Conservation (phyloP, 2,113 vertebrate species). For the Protobothrops mucrosquamatus region DNA sequence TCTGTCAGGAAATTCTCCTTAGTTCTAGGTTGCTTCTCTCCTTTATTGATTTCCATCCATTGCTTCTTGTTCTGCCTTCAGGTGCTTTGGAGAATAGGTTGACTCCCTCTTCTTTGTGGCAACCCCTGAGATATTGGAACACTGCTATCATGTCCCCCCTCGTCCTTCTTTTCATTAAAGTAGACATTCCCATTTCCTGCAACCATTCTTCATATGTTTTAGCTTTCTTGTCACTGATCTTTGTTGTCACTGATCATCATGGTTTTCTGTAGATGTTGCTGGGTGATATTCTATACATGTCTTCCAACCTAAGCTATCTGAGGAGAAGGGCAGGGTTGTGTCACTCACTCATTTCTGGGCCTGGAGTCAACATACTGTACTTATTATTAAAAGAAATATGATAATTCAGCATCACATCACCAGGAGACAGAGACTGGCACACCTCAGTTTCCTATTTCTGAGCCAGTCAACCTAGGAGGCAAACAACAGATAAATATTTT, state of each 20-base stretch:
- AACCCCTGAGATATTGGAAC: no score
- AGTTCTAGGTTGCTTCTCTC: no score
- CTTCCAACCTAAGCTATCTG: not conserved
- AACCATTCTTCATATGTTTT: no score
- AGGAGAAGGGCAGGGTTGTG: not conserved
- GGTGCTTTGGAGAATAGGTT: no score
- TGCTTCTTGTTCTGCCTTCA: no score
- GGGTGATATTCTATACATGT: not conserved
- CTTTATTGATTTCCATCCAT: no score
- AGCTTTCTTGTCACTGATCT: no score
- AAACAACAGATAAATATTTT: not conserved
- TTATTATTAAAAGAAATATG: not conserved
- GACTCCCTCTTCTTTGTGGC: no score
- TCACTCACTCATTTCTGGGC: not conserved
- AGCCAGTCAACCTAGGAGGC: not conserved
- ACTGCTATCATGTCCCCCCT: no score
- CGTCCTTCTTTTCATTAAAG: no score
- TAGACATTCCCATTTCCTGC: no score
- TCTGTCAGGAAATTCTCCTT: no score
- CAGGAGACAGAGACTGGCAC: not conserved
- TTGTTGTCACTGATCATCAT: not conserved
- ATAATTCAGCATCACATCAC: not conserved
- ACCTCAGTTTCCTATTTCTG: not conserved
- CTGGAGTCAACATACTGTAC: not conserved
- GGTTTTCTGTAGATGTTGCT: not conserved